Conservation (phyloP, 1,140 invertebrate species). For the Solenopsis fugax region DNA sequence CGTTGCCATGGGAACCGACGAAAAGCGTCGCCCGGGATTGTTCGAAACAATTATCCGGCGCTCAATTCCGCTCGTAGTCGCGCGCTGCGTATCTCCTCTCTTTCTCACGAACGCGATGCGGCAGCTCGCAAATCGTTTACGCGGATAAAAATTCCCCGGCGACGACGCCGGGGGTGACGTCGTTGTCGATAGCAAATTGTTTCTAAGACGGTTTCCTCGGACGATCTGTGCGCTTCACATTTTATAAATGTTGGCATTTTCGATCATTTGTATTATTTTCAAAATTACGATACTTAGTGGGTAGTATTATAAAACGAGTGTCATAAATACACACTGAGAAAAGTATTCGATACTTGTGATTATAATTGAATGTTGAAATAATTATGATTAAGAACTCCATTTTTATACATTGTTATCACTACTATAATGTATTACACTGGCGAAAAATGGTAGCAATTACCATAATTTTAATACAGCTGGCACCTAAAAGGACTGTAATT, state of each 20-base stretch:
- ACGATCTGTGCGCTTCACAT: background rate
- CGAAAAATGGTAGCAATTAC: no score
- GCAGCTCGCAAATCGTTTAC: constrained; percentile 82
- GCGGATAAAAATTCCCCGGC: constrained; percentile 82
- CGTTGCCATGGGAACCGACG: constrained; percentile 83
- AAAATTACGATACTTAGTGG: background rate
- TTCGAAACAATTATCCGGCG: constrained; percentile 87
- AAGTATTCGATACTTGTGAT: no score
- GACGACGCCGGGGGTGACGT: constrained; percentile 23
- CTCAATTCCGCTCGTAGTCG: constrained; percentile 84
- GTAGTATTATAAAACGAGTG: background rate
- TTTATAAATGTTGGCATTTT: background rate
- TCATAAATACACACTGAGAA: no score
- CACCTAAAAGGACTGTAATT: no score
- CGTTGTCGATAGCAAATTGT: constrained; percentile 58
- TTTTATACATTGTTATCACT: no score
- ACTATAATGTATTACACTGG: no score
- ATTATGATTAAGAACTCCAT: no score
- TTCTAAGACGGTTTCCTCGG: constrained; percentile 54
- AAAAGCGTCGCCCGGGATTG: constrained; percentile 84
- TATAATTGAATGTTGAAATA: no score
- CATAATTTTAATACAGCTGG: no score
- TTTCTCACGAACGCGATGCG: constrained; percentile 31
- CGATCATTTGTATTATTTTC: background rate
- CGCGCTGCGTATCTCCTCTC: constrained; percentile 55